Base-by-base conservation (phyloP, 1,140 invertebrate species). In the Psilanteris sp. region DNA sequence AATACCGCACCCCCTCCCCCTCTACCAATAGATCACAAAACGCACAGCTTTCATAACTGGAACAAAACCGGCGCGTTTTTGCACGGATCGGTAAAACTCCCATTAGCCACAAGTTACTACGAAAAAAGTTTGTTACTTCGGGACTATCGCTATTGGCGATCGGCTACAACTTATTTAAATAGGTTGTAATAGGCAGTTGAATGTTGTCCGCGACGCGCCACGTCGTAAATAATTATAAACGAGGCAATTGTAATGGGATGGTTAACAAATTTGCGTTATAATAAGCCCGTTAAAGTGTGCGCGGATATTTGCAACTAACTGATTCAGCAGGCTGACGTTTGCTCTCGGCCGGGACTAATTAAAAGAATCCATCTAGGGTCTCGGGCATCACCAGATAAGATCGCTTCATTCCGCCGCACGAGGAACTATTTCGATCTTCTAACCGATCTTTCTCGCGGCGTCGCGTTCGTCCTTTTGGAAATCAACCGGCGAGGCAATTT, bases 281-380 rank as follows among this genome's bases (percentile, higher is more conserved):
- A 67, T 34, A 59, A 68, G 50, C 48, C 15, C 37, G 44, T 59
- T 71, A 72, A 66, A 55, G 54, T 48, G 54, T 32, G 34, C 34
- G 55, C 26, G 18, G 44, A 62, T 61, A 66, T 72, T 72, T 50
- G 52, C 50, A 8, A 46, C 59, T 70, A 67, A 72, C 32, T 59
- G 62, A 78, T 64, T 52, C 54, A 18, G 43, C 44, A 26, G 37
- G 18, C 9, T 75, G 68, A 67, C 74, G 31, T 71, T 71, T 67
- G 48, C 67, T 66, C 72, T 77, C 66, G 43, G 43, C 48, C 62
- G 55, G 36, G 54, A 75, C 79, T 85, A 87, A 87, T 87, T 86
- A 87, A 86, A 86, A 86, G 83, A 81, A 85, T 80, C 80, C 77
- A 78, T 79, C 76, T 77, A 37, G 43, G 54, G 61, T 66, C 52